Conservation (phyloP, 2,797 vertebrate species). For the Sparus aurata region DNA sequence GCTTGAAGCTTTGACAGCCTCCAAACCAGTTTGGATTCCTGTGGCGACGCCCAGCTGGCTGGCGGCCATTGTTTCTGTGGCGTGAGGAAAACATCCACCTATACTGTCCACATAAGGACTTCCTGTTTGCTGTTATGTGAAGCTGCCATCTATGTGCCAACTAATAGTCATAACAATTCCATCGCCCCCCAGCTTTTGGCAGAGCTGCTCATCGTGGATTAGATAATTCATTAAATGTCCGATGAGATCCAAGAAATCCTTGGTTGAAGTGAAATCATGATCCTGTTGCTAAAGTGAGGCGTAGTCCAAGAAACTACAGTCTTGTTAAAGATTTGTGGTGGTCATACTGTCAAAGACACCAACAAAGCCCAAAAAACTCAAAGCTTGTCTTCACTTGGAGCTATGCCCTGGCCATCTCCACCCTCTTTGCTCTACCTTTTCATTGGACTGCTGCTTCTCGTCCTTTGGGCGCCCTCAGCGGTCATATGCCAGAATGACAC, state of each 20-base stretch:
- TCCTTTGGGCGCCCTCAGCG: constrained; percentile 52
- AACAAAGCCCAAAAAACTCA: neutral
- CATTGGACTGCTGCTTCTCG: constrained; percentile 67
- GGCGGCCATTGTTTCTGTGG: neutral
- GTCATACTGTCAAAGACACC: neutral
- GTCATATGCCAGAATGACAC: constrained; percentile 85
- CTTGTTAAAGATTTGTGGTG: constrained; percentile 11
- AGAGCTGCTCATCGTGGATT: constrained; percentile 19
- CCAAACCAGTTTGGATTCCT: constrained; percentile 19
- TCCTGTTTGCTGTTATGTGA: constrained; percentile 33
- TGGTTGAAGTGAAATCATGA: constrained; percentile 35
- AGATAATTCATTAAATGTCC: neutral
- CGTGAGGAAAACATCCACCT: constrained; percentile 15
- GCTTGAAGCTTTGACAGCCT: constrained; percentile 10
- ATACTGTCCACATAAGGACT: constrained; percentile 2
- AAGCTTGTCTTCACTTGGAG: constrained; percentile 19
- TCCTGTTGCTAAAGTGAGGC: constrained; percentile 29
- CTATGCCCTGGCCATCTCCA: constrained; percentile 53
- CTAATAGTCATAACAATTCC: neutral
- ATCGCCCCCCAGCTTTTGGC: neutral
- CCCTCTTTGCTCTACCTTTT: neutral
- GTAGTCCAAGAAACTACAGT: neutral
- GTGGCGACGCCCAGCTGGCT: constrained; percentile 4
- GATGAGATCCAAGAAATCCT: neutral
- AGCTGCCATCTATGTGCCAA: constrained; percentile 18